Evolutionary conservation across 2,888 invertebrate genomes (phyloP).

Genomic region (Dioctria rufipes): DNA sequence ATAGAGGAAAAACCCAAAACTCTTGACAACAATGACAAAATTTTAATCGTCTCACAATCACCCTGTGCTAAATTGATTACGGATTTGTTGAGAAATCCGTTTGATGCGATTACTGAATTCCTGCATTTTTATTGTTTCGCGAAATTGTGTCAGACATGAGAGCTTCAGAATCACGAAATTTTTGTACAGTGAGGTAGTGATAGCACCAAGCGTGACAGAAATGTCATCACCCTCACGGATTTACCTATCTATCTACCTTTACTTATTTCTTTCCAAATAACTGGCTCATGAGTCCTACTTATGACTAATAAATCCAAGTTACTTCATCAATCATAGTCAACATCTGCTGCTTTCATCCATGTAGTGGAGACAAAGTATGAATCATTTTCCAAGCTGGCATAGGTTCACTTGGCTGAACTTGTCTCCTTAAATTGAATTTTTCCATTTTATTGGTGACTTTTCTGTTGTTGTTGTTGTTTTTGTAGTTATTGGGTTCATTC

Average conservation of each 20-base stretch:
- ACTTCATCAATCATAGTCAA: slow-evolving; percentile 8
- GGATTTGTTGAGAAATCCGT: not conserved
- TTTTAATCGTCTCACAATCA: not conserved
- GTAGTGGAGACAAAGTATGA: not conserved
- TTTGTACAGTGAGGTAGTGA: not conserved
- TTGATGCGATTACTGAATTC: not conserved
- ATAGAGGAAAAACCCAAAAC: not conserved
- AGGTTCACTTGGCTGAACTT: not conserved
- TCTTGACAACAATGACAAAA: not conserved
- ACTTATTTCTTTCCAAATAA: too few species aligned
- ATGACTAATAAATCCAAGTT: slow-evolving; percentile 5
- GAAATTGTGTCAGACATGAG: not conserved
- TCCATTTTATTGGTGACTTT: not conserved
- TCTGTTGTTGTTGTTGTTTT: too few species aligned
- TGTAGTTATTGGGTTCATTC: not conserved
- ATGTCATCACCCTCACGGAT: not conserved
- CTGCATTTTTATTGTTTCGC: not conserved
- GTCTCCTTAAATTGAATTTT: not conserved
- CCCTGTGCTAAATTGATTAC: too few species aligned
- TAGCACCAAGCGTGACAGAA: not conserved
- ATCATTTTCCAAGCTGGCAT: not conserved
- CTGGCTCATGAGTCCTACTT: too few species aligned
- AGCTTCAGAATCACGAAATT: not conserved
- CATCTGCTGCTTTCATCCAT: not conserved
- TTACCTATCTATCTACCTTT: not conserved